These are phyloP conservation scores for Agrotis puta DNA, from an alignment of 2,888 invertebrate species.

Conservation along the genomic window DNA sequence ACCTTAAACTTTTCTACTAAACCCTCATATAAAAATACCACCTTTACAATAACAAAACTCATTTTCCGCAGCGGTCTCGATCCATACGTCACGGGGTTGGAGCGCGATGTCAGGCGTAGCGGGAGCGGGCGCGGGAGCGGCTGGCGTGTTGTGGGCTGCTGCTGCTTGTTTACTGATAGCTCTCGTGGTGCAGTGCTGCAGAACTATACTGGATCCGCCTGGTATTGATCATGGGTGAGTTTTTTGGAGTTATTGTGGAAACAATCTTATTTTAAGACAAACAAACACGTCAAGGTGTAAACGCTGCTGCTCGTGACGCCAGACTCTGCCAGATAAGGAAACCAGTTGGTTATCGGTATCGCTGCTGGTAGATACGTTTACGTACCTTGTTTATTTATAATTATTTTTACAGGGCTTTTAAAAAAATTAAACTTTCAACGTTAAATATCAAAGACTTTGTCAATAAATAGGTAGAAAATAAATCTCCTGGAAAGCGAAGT, in stretches of 20 bases:
- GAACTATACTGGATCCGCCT: slow-evolving; percentile 87
- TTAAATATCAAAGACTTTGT: too few relatives aligned
- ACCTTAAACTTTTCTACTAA: too few relatives aligned
- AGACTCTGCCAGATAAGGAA: not conserved
- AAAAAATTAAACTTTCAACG: too few relatives aligned
- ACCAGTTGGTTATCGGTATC: too few relatives aligned
- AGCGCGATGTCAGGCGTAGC: slow-evolving; percentile 77
- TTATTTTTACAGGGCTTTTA: too few relatives aligned
- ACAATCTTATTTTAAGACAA: not conserved
- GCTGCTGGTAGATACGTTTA: too few relatives aligned
- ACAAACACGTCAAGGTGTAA: too few relatives aligned
- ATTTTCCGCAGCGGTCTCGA: slow-evolving; percentile 88
- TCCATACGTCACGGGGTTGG: slow-evolving; percentile 91
- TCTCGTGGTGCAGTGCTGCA: slow-evolving; percentile 89
- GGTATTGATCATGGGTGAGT: slow-evolving; percentile 76
- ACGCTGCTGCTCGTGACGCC: not conserved
- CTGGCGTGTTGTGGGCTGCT: slow-evolving; percentile 88
- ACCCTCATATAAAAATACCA: not conserved
- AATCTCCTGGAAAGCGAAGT: not conserved
- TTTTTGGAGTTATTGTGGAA: not conserved
- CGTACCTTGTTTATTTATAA: too few relatives aligned
- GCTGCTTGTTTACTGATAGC: slow-evolving; percentile 90
- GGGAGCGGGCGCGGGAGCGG: slow-evolving; percentile 81
- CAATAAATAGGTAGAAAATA: not conserved
- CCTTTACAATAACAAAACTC: slow-evolving; percentile 1